Evolutionary conservation across 2,888 invertebrate genomes (phyloP).

Genomic region (Cheilosia soror): DNA sequence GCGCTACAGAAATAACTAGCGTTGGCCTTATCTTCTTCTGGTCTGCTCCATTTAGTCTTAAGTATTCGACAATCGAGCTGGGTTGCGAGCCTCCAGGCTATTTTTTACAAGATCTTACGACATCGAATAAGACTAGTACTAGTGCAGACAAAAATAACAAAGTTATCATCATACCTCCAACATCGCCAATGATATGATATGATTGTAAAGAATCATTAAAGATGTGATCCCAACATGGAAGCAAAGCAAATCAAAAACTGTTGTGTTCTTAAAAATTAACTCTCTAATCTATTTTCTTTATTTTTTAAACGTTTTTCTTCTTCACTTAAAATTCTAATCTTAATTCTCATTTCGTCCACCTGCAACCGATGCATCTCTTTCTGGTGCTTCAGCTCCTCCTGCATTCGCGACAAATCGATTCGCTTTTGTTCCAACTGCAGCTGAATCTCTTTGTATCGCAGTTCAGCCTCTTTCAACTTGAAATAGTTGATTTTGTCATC

Average conservation of each 20-base stretch:
- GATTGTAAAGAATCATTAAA: background rate
- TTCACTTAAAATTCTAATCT: constrained; percentile 82
- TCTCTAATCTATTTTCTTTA: constrained; percentile 64
- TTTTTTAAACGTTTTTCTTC: constrained; percentile 81
- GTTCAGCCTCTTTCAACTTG: constrained; percentile 82
- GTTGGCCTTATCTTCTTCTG: too few species aligned
- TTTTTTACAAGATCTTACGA: too few species aligned
- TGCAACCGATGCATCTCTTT: constrained; percentile 81
- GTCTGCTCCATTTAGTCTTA: too few species aligned
- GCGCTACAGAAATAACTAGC: too few species aligned
- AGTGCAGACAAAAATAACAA: too few species aligned
- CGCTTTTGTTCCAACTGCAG: constrained; percentile 81
- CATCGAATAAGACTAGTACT: too few species aligned
- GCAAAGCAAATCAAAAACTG: background rate
- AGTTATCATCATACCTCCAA: too few species aligned
- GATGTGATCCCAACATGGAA: background rate
- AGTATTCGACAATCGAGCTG: too few species aligned
- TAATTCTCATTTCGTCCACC: constrained; percentile 82
- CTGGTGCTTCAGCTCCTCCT: constrained; percentile 82
- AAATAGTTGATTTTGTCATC: constrained; percentile 82
- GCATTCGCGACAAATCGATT: constrained; percentile 81
- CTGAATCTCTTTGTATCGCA: constrained; percentile 82
- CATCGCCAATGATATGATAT: background rate
- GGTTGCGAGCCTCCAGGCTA: too few species aligned
- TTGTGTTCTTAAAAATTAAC: background rate